Base-by-base conservation (phyloP, 2,113 vertebrate genomes). In the Corvus cornix region DNA sequence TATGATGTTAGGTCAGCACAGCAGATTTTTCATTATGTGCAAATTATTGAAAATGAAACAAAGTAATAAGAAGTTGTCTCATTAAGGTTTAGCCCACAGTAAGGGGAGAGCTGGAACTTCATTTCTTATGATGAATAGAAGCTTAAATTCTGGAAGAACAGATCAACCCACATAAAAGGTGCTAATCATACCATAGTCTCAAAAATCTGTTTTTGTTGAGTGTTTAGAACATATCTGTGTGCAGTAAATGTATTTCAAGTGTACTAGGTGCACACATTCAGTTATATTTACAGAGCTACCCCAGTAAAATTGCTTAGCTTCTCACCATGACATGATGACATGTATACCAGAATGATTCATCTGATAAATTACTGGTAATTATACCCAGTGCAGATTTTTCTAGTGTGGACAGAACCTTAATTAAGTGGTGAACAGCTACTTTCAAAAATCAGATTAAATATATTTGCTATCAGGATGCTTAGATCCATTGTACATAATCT, bases 341-440 rank as follows among this genome's bases (percentile, higher is more conserved):
- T 2, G 1, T 49, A 62, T 79, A 87, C 58, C 21, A 58, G 76
- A 95, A 53, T 96, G 95, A 97, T 68, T 96, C 83, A 94, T 89
- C 66, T 90, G 90, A 78, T 92, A 92, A 90, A 96, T 94, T 94
- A 78, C 60, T 72, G 39, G 46, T 95, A 90, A 89, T 96, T 94
- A 89, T 75, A 94, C 62, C 39, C 53, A 72, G 64, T 73, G 66
- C 86, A 93, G 53, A 78, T 90, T 92, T 82, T 88, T 95, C 73
- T 84, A 23, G 46, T 68, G 56, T 92, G 86, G 90, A 92, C 93
- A 89, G 86, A 94, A 49, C 83, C 8, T 96, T 95, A 91, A 89
- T 94, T 91, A 95, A 94, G 31, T 69, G 58, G 58, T 82, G 46
- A 92, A 62, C 56, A 82, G 62, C 35, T 83, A 21, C 63, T 93